Evolutionary conservation across 2,888 invertebrate species (phyloP).

Genomic region (Strigamia maritima): DNA sequence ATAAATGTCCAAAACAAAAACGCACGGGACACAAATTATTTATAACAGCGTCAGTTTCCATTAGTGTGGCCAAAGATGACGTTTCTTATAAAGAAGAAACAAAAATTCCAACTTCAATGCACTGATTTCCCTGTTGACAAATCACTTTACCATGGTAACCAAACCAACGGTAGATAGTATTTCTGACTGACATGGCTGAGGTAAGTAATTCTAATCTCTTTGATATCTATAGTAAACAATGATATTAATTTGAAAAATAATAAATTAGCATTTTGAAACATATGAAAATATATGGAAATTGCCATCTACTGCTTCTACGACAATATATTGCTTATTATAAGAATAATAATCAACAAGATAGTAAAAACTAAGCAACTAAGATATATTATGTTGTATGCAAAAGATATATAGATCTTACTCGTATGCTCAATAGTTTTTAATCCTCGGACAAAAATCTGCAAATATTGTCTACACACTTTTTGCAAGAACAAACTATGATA

Average conservation of each 20-base stretch:
- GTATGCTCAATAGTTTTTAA: conserved; percentile 26
- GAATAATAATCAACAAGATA: too few species aligned
- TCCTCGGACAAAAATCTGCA: conserved; percentile 30
- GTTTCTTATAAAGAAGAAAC: not conserved
- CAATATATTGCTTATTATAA: too few species aligned
- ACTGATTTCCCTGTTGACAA: not conserved
- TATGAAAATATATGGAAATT: too few species aligned
- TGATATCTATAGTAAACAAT: too few species aligned
- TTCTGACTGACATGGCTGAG: not conserved
- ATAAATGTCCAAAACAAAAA: not conserved
- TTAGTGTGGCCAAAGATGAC: not conserved
- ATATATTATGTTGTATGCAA: too few species aligned
- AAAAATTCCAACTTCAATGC: not conserved
- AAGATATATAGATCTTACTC: too few species aligned
- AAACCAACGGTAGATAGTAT: not conserved
- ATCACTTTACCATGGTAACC: not conserved
- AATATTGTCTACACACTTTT: conserved; percentile 24
- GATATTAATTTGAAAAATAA: too few species aligned
- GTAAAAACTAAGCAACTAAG: too few species aligned
- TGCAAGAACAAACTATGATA: conserved; percentile 26
- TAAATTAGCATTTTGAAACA: too few species aligned
- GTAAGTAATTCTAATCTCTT: not conserved
- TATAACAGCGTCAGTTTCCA: not conserved
- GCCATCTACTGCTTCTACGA: too few species aligned
- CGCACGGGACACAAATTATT: not conserved